Percentiles rank a stretch among this genome's conserved stretches.
Conservation (phyloP, 2,888 invertebrate genomes). For the Monoplex corrugatus region DNA sequence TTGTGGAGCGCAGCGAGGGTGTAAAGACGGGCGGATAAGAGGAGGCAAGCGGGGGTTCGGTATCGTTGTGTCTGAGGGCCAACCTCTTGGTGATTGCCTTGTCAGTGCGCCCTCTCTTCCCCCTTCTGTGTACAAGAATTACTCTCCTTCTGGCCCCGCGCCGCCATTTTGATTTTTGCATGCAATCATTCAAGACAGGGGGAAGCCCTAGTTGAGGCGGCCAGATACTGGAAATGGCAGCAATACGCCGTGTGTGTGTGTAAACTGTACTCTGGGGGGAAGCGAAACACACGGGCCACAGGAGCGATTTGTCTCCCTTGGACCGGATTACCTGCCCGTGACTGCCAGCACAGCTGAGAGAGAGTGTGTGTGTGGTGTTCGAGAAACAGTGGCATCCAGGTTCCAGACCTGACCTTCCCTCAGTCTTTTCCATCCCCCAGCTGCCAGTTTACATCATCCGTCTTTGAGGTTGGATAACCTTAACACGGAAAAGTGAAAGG, state of each 20-base stretch:
- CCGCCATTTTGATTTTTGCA: slow-evolving; percentile 51
- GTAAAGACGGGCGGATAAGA: slow-evolving; percentile 10
- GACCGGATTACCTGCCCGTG: slow-evolving; percentile 38
- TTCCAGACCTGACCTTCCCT: background rate
- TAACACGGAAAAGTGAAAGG: background rate
- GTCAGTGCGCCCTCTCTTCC: slow-evolving; percentile 34
- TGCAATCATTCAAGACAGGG: slow-evolving; percentile 46
- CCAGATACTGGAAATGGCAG: slow-evolving; percentile 43
- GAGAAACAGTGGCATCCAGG: background rate
- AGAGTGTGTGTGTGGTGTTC: background rate
- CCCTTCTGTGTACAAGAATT: slow-evolving; percentile 42
- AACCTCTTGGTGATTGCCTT: slow-evolving; percentile 44
- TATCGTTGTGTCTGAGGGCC: slow-evolving; percentile 34
- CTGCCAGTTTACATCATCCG: slow-evolving; percentile 13
- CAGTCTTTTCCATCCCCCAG: background rate
- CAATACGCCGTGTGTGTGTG: slow-evolving; percentile 31
- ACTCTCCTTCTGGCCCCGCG: slow-evolving; percentile 1
- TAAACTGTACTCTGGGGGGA: slow-evolving; percentile 29
- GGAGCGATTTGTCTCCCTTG: slow-evolving; percentile 29
- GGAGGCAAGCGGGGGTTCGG: background rate
- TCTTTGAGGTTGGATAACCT: background rate
- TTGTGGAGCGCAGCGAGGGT: slow-evolving; percentile 34
- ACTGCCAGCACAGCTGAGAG: slow-evolving; percentile 16
- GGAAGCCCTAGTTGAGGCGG: slow-evolving; percentile 33
- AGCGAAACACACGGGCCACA: slow-evolving; percentile 29